Percentiles rank a stretch among this genome's conserved stretches.
Conservation (phyloP, 1,140 invertebrate genomes). For the Penaeus vannamei region DNA sequence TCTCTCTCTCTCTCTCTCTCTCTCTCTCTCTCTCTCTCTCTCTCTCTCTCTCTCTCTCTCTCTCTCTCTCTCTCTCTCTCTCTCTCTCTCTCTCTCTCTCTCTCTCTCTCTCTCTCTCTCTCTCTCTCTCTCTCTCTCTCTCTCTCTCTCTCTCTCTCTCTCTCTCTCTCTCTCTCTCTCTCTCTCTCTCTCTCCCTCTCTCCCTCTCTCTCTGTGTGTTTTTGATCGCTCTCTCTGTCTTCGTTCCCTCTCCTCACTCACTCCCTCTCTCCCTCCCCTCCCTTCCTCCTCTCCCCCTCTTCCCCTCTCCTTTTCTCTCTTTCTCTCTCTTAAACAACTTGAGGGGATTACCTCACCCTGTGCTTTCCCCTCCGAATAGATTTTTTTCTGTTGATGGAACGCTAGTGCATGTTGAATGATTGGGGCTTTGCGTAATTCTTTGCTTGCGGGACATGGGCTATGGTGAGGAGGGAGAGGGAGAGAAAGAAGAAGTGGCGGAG, state of each 20-base stretch:
- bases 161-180: background rate
- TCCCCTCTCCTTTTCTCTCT: too few species aligned
- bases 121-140: background rate
- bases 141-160: background rate
- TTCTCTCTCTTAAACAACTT: too few species aligned
- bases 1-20: background rate
- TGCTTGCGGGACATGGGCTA: too few species aligned
- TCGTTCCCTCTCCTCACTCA: background rate
- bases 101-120: background rate
- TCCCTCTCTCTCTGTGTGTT: background rate
- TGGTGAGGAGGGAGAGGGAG: too few species aligned
- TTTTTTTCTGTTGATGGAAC: too few species aligned
- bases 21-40: background rate
- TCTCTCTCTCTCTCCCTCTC: background rate
- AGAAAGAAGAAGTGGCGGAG: too few species aligned
- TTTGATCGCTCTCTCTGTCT: background rate
- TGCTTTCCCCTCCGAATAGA: too few species aligned
- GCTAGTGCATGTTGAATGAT: too few species aligned
- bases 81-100: background rate
- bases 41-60: background rate
- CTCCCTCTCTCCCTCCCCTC: background rate
- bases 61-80: conserved; percentile 2
- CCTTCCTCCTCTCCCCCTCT: too few species aligned
- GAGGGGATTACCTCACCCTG: too few species aligned
- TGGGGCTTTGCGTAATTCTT: too few species aligned